Percentiles rank a stretch among this genome's conserved stretches.
phyloP scores from a whole-genome alignment of 2,888 invertebrate species.

The Limnephilus auricula region DNA sequence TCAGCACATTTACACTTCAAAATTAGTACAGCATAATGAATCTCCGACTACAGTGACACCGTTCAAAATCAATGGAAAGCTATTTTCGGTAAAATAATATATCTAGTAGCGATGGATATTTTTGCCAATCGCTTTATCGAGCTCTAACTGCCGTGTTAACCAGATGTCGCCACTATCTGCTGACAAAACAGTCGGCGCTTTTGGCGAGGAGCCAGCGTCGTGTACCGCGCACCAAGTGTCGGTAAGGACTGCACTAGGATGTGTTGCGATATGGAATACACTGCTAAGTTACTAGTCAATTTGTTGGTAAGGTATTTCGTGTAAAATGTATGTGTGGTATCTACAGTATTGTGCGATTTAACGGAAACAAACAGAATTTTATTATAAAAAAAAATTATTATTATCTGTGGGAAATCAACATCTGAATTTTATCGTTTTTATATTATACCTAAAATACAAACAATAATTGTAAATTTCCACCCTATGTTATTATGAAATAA shows the following conservation, averaged over 20 bases:
- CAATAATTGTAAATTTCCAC: no score
- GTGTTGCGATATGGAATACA: not conserved
- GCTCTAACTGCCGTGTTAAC: slow-evolving; percentile 1
- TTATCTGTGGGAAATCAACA: no score
- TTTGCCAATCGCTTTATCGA: not conserved
- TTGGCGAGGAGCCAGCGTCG: slow-evolving; percentile 16
- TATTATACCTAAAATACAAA: no score
- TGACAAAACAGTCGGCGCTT: slow-evolving; percentile 17
- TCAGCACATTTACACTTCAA: not conserved
- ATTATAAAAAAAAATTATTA: no score
- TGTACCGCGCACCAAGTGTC: not conserved
- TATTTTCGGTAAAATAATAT: not conserved
- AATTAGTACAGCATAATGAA: not conserved
- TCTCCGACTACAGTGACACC: not conserved
- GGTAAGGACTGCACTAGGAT: not conserved
- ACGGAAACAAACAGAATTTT: no score
- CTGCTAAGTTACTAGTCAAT: not conserved
- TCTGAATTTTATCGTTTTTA: no score
- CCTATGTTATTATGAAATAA: no score
- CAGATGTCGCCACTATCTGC: slow-evolving; percentile 21
- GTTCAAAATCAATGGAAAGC: not conserved
- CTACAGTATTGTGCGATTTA: not conserved
- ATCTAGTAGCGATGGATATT: not conserved
- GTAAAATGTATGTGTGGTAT: not conserved
- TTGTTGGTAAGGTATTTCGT: not conserved